Percentiles rank a stretch among this genome's conserved stretches.
phyloP scores from a whole-genome alignment of 2,888 invertebrate genomes.

The Petrolisthes manimaculis region DNA sequence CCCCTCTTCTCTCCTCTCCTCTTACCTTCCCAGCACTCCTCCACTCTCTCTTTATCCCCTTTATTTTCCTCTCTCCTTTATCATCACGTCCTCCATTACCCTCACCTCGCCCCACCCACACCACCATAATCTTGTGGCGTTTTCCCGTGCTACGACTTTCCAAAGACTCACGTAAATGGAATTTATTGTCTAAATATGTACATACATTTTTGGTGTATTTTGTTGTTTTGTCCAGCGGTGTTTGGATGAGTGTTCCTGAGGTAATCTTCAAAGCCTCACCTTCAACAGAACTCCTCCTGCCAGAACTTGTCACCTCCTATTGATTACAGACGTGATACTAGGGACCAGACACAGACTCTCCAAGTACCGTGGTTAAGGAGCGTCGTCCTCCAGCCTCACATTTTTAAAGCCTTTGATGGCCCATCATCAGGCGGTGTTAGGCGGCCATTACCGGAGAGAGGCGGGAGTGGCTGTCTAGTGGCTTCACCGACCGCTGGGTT shows the following conservation, averaged over 20 bases:
- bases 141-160: no score
- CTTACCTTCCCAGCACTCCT: background rate
- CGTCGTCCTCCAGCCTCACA: background rate
- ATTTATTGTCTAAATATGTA: no score
- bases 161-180: no score
- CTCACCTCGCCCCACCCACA: background rate
- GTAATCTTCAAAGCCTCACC: no score
- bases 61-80: background rate
- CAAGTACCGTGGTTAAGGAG: constrained; percentile 1
- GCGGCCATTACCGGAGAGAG: constrained; percentile 4
- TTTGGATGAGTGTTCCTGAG: no score
- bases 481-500: background rate
- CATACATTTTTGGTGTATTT: no score
- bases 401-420: constrained; percentile 4
- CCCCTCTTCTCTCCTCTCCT: background rate
- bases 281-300: background rate
- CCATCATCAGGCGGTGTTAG: constrained; percentile 31
- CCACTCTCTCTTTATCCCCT: background rate
- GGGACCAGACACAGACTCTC: constrained; percentile 3
- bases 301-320: background rate
- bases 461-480: background rate
- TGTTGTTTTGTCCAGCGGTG: no score
- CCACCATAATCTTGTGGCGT: no score
- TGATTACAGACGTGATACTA: background rate
- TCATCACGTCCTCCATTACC: background rate